Conservation (phyloP, 2,797 vertebrate genomes). For the Anomalospiza imberbis region DNA sequence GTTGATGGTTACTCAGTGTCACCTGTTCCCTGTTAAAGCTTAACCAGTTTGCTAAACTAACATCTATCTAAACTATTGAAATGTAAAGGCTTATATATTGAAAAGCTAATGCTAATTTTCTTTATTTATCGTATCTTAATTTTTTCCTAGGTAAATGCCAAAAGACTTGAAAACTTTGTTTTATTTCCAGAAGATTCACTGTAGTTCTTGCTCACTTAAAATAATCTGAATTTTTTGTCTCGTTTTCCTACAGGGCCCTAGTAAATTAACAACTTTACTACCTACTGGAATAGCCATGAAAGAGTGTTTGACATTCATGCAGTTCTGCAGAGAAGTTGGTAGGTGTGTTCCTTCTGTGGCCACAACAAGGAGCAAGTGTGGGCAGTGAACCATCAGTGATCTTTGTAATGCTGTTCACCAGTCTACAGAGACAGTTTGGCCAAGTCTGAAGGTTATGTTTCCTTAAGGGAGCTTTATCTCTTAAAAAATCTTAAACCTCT, state of each 20-base stretch:
- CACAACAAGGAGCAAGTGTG: not conserved
- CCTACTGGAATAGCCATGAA: not conserved
- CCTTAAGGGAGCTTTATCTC: not conserved
- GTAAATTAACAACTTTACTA: slow-evolving; percentile 21
- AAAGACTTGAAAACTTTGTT: not conserved
- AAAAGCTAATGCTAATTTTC: not conserved
- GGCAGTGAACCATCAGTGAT: slow-evolving; percentile 9
- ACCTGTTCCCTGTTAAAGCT: slow-evolving; percentile 55
- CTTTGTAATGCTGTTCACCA: not conserved
- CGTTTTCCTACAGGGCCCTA: not conserved
- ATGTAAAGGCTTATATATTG: slow-evolving; percentile 45
- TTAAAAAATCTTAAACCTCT: not conserved
- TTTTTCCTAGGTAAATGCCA: not conserved
- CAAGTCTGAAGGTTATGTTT: slow-evolving; percentile 22
- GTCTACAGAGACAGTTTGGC: not conserved
- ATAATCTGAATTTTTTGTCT: not conserved
- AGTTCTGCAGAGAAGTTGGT: not conserved
- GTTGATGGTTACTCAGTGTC: slow-evolving; percentile 50
- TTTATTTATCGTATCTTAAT: not conserved
- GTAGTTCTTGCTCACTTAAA: not conserved
- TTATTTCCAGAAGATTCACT: not conserved
- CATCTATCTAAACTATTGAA: slow-evolving; percentile 20
- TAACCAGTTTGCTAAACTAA: slow-evolving; percentile 47
- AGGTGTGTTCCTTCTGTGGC: not conserved
- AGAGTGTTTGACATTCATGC: not conserved